Conservation (phyloP, 2,888 invertebrate genomes). For the Dugesia japonica region DNA sequence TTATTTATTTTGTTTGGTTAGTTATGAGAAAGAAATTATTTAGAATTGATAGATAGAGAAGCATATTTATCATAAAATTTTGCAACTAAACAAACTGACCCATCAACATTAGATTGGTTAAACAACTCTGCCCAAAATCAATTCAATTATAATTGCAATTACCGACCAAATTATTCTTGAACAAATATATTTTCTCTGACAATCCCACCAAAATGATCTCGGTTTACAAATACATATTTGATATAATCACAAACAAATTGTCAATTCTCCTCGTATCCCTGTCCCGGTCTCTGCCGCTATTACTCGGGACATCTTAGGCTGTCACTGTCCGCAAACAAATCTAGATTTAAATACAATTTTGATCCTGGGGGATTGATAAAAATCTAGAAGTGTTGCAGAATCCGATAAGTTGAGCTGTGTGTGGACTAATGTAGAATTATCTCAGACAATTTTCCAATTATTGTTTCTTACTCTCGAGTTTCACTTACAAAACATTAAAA, state of each 20-base stretch:
- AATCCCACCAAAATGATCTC: constrained; percentile 20
- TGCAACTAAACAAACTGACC: background rate
- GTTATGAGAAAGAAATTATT: no score
- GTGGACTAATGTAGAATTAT: constrained; percentile 20
- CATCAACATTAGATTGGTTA: background rate
- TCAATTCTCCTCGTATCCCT: constrained; percentile 5
- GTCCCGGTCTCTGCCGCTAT: constrained; percentile 15
- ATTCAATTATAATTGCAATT: constrained; percentile 20
- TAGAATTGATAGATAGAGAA: background rate
- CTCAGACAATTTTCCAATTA: constrained; percentile 20
- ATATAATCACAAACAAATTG: constrained; percentile 20
- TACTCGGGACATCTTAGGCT: constrained; percentile 14
- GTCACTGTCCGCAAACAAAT: constrained; percentile 20
- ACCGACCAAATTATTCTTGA: constrained; percentile 16
- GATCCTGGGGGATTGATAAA: constrained; percentile 20
- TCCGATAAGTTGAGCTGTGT: background rate
- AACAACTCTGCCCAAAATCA: background rate
- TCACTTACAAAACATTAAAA: background rate
- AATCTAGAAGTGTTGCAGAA: constrained; percentile 14
- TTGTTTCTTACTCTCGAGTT: constrained; percentile 13
- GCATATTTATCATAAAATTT: background rate
- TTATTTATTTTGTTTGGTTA: no score
- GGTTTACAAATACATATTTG: constrained; percentile 14
- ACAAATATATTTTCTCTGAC: constrained; percentile 20
- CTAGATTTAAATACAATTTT: constrained; percentile 20